Evolutionary conservation across 2,113 vertebrate genomes (phyloP).

Genomic region (Micronisus gabar): DNA sequence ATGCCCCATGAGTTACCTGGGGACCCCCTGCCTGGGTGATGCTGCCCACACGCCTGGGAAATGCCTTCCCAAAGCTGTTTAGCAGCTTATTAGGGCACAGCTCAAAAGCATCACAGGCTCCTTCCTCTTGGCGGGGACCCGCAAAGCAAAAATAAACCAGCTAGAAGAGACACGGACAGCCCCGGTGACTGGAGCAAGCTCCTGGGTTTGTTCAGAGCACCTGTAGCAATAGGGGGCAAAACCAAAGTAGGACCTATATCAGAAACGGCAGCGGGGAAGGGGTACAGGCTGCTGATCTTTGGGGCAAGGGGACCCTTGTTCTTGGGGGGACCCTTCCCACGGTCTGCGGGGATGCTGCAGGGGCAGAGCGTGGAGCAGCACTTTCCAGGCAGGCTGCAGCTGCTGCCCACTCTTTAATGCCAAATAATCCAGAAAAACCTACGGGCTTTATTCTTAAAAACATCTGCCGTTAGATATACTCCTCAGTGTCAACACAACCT

Average conservation of each 20-base stretch:
- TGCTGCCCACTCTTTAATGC: not conserved
- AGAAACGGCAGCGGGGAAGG: not conserved
- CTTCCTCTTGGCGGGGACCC: not conserved
- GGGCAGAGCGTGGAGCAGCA: not conserved
- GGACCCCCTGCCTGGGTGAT: not conserved
- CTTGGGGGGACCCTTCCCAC: not conserved
- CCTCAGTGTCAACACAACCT: not conserved
- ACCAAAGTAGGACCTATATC: not conserved
- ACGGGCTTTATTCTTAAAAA: not conserved
- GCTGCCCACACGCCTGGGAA: not conserved
- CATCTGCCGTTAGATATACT: not conserved
- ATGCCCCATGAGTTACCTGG: fast-evolving
- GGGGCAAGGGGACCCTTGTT: not conserved
- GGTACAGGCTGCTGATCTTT: fast-evolving
- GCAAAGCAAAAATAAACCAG: not conserved
- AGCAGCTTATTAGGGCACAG: not conserved
- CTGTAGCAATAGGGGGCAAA: not conserved
- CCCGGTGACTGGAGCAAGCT: not conserved
- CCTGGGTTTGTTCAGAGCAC: not conserved
- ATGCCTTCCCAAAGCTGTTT: not conserved
- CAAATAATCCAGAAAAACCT: not conserved
- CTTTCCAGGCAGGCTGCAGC: not conserved
- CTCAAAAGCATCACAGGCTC: not conserved
- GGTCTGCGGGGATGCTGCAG: fast-evolving
- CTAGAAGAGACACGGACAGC: not conserved